Conservation (phyloP, 64 coral and sea anemone species). For the Montipora efflorescens region DNA sequence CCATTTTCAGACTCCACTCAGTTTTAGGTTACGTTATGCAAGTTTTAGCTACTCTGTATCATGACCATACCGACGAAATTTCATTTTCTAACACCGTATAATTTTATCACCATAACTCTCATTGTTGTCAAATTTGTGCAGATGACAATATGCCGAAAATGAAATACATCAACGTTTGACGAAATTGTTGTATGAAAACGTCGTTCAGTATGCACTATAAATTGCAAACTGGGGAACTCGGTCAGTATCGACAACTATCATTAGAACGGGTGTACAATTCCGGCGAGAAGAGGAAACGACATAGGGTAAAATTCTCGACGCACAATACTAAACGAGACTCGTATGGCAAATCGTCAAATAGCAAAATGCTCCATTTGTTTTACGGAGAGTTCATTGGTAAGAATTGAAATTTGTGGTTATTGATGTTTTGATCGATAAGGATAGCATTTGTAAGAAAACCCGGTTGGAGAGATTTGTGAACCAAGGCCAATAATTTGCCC, state of each 20-base stretch:
- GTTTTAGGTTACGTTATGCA: background rate
- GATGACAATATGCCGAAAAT: background rate
- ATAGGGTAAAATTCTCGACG: background rate
- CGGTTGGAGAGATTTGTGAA: too few species aligned
- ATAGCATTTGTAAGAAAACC: too few species aligned
- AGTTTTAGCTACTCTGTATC: background rate
- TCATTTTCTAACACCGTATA: background rate
- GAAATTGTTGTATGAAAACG: too few species aligned
- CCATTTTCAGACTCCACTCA: background rate
- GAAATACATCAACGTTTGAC: background rate
- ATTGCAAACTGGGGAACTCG: too few species aligned
- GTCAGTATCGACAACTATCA: too few species aligned
- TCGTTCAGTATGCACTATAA: too few species aligned
- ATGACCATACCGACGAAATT: background rate
- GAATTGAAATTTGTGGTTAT: background rate
- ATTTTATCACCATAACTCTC: background rate
- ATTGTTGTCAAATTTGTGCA: background rate
- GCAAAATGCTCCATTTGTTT: conserved; percentile 1
- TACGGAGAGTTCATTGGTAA: background rate
- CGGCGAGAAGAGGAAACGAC: background rate
- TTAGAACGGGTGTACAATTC: too few species aligned
- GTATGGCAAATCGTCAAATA: background rate
- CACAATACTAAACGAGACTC: background rate
- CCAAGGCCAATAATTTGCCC: too few species aligned
- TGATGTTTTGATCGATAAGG: background rate